These are phyloP conservation scores for Falco naumanni DNA, from an alignment of 2,797 vertebrate genomes.

Conservation along the genomic window DNA sequence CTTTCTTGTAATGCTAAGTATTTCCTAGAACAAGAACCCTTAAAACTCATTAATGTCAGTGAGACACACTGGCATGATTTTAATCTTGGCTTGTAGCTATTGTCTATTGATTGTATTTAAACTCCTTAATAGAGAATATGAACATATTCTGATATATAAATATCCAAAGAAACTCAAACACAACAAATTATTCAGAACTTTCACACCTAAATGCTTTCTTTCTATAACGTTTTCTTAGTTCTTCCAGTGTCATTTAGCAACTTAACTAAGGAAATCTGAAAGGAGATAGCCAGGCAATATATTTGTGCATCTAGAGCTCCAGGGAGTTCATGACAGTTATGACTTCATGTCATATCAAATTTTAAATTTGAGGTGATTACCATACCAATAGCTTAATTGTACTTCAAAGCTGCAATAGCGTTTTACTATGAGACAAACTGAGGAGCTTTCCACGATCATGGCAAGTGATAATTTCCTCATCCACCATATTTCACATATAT, in stretches of 20 bases:
- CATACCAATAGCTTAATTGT: background rate
- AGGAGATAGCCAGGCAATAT: background rate
- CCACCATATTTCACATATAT: background rate
- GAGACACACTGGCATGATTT: background rate
- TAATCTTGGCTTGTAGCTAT: background rate
- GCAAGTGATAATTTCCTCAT: background rate
- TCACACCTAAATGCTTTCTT: background rate
- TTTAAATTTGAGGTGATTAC: background rate
- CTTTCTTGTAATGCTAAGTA: slow-evolving; percentile 18
- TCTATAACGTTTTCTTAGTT: background rate
- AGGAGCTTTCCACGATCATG: background rate
- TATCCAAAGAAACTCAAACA: background rate
- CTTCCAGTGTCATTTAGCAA: background rate
- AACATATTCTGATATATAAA: slow-evolving; percentile 17
- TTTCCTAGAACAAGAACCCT: background rate
- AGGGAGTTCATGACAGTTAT: background rate
- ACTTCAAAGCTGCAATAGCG: background rate
- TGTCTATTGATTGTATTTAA: background rate
- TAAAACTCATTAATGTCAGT: background rate
- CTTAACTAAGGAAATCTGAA: background rate
- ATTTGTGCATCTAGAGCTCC: background rate
- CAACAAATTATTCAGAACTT: background rate
- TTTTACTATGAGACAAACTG: background rate
- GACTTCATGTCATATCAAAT: background rate
- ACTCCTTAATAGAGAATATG: background rate